Evolutionary conservation across 53 echinoderm and acorn worm genomes (phyloP), one percentile per base, ranked within the genome.

Genomic region (Echinometra lucunter): DNA sequence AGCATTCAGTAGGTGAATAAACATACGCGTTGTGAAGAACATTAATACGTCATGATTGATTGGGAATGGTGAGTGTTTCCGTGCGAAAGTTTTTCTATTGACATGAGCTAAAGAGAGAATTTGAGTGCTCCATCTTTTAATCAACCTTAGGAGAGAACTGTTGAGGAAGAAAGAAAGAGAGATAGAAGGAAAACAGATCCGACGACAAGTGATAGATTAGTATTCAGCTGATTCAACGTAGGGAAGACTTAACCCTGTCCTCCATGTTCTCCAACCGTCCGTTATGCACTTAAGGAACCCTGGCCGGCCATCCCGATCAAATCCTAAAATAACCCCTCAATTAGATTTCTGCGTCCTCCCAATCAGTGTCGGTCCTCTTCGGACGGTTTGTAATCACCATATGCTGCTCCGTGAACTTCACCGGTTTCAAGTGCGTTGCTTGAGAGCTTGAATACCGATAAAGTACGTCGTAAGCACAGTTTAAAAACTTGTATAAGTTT

Each of bases 271-370:
- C 42, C 78, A 78, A 75, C 35, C 75, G 18, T 38, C 75, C 37
- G 40, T 75, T 37, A 40, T 75, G 75, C 34, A 75, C 75, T 75
- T 75, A 40, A 40, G 23, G 42, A 78, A 38, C 38, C 78, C 23
- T 78, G 38, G 78, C 42, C 21, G 42, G 42, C 42, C 78, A 78
- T 19, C 78, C 19, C 42, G 78, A 78, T 78, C 78, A 78, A 78
- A 42, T 78, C 78, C 78, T 78, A 78, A 78, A 78, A 78, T 78
- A 78, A 78, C 78, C 42, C 21, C 78, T 16, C 78, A 78, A 78
- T 78, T 78, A 78, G 78, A 78, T 78, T 78, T 78, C 78, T 42
- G 21, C 78, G 78, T 78, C 78, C 42, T 18, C 42, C 78, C 78
- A 78, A 78, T 53, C 53, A 63, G 38, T 78, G 78, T 35, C 78